phyloP scores from a whole-genome alignment of 37 sponge, comb jelly and placozoan genomes.

The Halisarca cf. caerulea region DNA sequence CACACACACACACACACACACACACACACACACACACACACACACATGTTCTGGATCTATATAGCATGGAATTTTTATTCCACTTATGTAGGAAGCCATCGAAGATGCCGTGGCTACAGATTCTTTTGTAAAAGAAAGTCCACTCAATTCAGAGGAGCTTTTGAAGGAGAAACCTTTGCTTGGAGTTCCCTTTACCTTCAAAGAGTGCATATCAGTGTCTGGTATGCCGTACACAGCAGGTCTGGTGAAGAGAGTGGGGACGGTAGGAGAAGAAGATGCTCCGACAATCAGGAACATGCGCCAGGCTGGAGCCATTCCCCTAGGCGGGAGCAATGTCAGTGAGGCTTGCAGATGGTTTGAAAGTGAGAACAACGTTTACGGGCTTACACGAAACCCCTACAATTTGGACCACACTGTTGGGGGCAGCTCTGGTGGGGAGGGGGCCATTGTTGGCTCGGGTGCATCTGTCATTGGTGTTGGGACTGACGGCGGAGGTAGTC shows the following conservation, averaged over 20 bases:
- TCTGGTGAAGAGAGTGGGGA: constrained; percentile 25
- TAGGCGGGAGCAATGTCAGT: constrained; percentile 60
- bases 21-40: constrained; percentile 18
- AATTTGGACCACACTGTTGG: constrained; percentile 58
- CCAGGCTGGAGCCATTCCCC: constrained; percentile 63
- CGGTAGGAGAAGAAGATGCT: constrained; percentile 48
- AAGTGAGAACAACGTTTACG: constrained; percentile 59
- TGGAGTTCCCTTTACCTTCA: constrained; percentile 68
- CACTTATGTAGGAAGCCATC: constrained; percentile 36
- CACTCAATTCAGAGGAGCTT: neutral
- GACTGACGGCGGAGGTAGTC: constrained; percentile 73
- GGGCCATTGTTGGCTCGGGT: constrained; percentile 46
- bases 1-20: constrained; percentile 16
- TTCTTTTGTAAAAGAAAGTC: neutral
- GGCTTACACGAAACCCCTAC: constrained; percentile 72
- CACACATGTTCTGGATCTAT: neutral
- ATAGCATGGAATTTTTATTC: too few species aligned
- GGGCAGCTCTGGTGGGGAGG: constrained; percentile 75
- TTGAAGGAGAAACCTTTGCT: constrained; percentile 39
- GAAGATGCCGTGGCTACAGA: constrained; percentile 38
- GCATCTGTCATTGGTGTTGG: constrained; percentile 61
- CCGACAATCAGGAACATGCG: constrained; percentile 41
- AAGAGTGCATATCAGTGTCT: constrained; percentile 49
- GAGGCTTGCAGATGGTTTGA: constrained; percentile 70
- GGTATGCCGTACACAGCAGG: constrained; percentile 63